phyloP scores from a whole-genome alignment of 2,888 invertebrate genomes.

The Syritta pipiens region DNA sequence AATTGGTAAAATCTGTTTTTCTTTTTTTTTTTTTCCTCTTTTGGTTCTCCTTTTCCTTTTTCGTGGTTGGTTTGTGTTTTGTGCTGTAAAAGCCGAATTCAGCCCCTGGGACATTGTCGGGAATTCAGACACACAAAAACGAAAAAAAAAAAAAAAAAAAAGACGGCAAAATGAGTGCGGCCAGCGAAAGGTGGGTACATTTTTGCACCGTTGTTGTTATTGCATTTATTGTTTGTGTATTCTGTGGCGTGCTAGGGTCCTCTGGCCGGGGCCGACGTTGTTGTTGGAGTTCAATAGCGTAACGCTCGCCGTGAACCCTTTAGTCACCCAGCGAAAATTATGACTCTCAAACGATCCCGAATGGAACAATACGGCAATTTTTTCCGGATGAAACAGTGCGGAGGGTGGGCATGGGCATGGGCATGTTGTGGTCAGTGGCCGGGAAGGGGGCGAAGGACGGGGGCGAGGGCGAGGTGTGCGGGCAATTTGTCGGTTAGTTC shows the following conservation, averaged over 20 bases:
- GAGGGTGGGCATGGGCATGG: background rate
- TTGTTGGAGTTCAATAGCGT: conserved; percentile 23
- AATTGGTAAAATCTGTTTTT: conserved; percentile 35
- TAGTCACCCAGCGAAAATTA: conserved; percentile 47
- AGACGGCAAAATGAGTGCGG: conserved; percentile 7
- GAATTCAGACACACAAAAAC: conserved; percentile 9
- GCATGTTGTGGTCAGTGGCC: background rate
- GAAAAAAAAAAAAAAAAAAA: no score
- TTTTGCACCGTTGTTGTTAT: conserved; percentile 42
- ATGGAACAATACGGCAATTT: conserved; percentile 27
- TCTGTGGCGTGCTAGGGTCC: conserved; percentile 6
- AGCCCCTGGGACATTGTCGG: conserved; percentile 53
- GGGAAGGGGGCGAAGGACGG: background rate
- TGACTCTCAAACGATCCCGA: conserved; percentile 36
- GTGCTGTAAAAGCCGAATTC: conserved; percentile 34
- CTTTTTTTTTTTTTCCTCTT: background rate
- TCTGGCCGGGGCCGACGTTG: background rate
- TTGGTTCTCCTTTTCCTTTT: conserved; percentile 21
- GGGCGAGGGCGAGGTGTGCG: background rate
- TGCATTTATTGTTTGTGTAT: conserved; percentile 42
- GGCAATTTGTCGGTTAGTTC: background rate
- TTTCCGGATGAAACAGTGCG: background rate
- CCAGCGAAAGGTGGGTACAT: conserved; percentile 40
- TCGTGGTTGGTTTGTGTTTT: background rate
- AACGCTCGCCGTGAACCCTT: conserved; percentile 41